Base-by-base conservation (phyloP, 1,140 invertebrate genomes). In the Macrostomum lignano region DNA sequence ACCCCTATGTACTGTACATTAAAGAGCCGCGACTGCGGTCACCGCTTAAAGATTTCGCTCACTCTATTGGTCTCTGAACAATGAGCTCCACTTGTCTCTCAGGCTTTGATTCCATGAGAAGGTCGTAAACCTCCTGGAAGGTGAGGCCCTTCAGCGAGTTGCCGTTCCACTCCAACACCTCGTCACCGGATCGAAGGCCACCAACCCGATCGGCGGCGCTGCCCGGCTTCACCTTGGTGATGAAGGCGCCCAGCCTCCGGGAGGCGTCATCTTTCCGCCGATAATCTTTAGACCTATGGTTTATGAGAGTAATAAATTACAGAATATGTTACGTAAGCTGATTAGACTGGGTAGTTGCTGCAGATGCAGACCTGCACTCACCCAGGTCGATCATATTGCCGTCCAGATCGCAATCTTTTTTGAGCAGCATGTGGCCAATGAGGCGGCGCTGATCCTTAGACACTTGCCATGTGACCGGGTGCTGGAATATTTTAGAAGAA, bases 91-190 rank as follows among this genome's bases (percentile, higher is more conserved):
- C 78, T 60, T 91, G 77, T 6, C 73, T 67, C 50, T 93, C 82
- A 47, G 79, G 69, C 45, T 79, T 79, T 43, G 81, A 82, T 51
- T 82, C 74, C 14, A 75, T 69, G 42, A 94, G 82, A 42, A 94
- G 77, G 42, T 82, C 74, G 45, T 72, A 72, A 21, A 94, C 84
- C 54, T 91, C 79, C 45, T 88, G 77, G 47, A 72, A 77, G 29
- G 68, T 73, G 44, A 82, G 76, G 25, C 73, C 73, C 53, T 78
- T 73, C 26, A 94, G 63, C 20, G 67, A 70, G 42, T 72, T 65
- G 7, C 81, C 79, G 56, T 94, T 96, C 86, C 86, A 96, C 60
- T 93, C 77, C 37, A 94, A 66, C 23, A 96, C 79, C 65, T 94
- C 84, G 59, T 96, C 86, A 45, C 81, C 82, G 15, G 19, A 3